Percentiles rank a stretch among this genome's conserved stretches.
phyloP scores from a whole-genome alignment of 2,888 invertebrate species.

The Cyrtodaria siliqua region DNA sequence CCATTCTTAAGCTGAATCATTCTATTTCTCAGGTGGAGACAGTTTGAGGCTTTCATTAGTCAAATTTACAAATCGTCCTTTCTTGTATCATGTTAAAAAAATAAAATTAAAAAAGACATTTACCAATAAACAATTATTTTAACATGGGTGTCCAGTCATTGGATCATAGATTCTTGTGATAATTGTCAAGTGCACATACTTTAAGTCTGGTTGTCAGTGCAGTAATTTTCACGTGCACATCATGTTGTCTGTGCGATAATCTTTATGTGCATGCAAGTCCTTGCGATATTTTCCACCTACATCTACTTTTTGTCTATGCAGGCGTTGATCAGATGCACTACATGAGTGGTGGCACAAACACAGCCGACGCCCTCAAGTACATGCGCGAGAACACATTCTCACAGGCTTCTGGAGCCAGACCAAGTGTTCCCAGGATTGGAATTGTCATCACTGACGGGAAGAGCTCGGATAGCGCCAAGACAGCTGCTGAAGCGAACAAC shows the following conservation, averaged over 20 bases:
- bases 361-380: conserved; percentile 77
- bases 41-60: too few species aligned
- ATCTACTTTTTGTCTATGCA: conserved; percentile 2
- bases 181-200: too few species aligned
- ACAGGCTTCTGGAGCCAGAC: conserved; percentile 64
- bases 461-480: conserved; percentile 65
- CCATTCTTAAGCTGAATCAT: too few species aligned
- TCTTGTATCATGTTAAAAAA: too few species aligned
- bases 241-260: background rate
- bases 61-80: too few species aligned
- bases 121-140: too few species aligned
- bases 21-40: too few species aligned
- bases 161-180: too few species aligned
- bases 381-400: conserved; percentile 68
- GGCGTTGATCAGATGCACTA: conserved; percentile 76
- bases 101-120: too few species aligned
- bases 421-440: conserved; percentile 74
- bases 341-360: conserved; percentile 80
- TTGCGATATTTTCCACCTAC: too few species aligned
- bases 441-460: conserved; percentile 76
- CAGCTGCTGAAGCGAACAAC: conserved; percentile 65
- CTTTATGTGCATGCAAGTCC: too few species aligned
- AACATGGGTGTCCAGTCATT: too few species aligned
- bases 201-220: background rate
- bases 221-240: background rate